Conservation (phyloP, 2,113 vertebrate genomes). For the Oryzias melastigma region DNA sequence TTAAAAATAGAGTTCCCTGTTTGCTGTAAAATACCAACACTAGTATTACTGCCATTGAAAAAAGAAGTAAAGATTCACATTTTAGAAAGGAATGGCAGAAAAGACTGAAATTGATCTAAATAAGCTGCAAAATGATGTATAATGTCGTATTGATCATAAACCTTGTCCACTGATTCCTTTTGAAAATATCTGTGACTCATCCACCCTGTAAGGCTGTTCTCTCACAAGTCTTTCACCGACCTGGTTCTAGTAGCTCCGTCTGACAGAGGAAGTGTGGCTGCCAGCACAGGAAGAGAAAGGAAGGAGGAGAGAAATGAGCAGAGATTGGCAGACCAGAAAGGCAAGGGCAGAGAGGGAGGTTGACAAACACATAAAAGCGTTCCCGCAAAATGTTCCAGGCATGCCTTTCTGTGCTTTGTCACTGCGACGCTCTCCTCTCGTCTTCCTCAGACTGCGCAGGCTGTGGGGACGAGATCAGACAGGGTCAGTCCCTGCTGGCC, state of each 20-base stretch:
- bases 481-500: conserved; percentile 93
- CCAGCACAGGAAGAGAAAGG: conserved; percentile 12
- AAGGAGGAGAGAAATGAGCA: conserved; percentile 18
- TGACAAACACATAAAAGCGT: conserved; percentile 18
- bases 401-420: conserved; percentile 6
- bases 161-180: background rate
- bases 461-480: conserved; percentile 94
- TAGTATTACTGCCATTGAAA: too few relatives aligned
- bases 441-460: conserved; percentile 86
- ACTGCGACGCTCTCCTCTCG: background rate
- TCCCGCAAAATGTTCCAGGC: conserved; percentile 4
- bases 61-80: too few relatives aligned
- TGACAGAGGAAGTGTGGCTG: conserved; percentile 28
- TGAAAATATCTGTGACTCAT: conserved; percentile 13
- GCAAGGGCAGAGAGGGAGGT: conserved; percentile 14
- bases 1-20: too few relatives aligned
- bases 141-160: too few relatives aligned
- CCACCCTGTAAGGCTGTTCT: background rate
- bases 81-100: too few relatives aligned
- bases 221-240: conserved; percentile 6
- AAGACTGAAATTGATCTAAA: too few relatives aligned
- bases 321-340: conserved; percentile 15
- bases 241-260: conserved; percentile 53
- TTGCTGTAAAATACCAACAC: too few relatives aligned
- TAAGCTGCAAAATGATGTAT: too few relatives aligned